phyloP scores from a whole-genome alignment of 1,140 invertebrate species.

The Heliconius hermathena region DNA sequence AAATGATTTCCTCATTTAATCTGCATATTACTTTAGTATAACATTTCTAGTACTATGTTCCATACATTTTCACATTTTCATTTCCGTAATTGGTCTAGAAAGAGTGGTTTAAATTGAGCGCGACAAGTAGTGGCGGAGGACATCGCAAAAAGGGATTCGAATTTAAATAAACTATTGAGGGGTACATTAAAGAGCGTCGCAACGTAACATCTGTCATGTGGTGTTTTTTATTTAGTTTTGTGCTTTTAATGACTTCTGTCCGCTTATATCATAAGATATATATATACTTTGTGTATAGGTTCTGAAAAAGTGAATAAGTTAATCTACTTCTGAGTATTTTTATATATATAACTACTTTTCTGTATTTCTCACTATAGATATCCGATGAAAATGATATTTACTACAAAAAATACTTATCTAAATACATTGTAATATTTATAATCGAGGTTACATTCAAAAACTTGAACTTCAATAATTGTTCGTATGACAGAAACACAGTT shows the following conservation, averaged over 20 bases:
- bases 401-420: too few relatives aligned
- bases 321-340: too few relatives aligned
- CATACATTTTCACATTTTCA: background rate
- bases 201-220: background rate
- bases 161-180: slow-evolving; percentile 11
- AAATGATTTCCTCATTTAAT: too few relatives aligned
- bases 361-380: too few relatives aligned
- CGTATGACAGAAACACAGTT: too few relatives aligned
- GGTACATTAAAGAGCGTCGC: slow-evolving; percentile 1
- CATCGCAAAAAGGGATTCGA: slow-evolving; percentile 6
- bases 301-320: background rate
- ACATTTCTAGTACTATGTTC: too few relatives aligned
- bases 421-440: too few relatives aligned
- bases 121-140: background rate
- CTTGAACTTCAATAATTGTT: too few relatives aligned
- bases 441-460: too few relatives aligned
- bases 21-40: too few relatives aligned
- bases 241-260: slow-evolving; percentile 1
- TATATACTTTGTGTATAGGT: background rate
- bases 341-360: too few relatives aligned
- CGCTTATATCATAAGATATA: background rate
- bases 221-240: background rate
- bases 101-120: slow-evolving; percentile 10
- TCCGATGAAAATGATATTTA: too few relatives aligned
- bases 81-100: background rate